Evolutionary conservation across 2,797 vertebrate species (phyloP), one percentile per base, ranked within the genome.

Genomic region (Acrossocheilus wenchowensis): DNA sequence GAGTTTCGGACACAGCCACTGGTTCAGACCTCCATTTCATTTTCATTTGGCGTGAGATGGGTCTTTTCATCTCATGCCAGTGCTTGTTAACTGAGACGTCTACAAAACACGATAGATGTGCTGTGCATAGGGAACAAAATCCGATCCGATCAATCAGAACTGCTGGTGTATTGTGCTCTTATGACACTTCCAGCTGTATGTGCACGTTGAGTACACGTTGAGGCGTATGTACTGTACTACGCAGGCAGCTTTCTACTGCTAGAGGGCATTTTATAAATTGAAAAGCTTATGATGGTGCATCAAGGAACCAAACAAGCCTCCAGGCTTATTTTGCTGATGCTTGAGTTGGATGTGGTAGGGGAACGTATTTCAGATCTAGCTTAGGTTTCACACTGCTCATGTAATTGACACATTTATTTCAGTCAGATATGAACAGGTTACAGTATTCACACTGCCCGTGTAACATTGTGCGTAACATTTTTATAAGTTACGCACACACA

Each of bases 81-180:
- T 17, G 34, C 66, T 72, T 82, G 68, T 52, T 72, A 71, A 72
- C 68, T 39, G 34, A 82, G 66, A 57, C 8, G 50, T 21, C 21
- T 39, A 54, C 81, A 82, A 52, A 69, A 71, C 80, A 52, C n/a
- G 21, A 39, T n/a, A n/a, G 66, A 36, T 36, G 45, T 69, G 17
- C 66, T 54, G 66, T 57, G 83, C 75, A 85, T 15, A 72, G 66
- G 83, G 75, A 85, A 39, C 41, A 62, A 45, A 84, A 39, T 5
- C n/a, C 1, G 17, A 74, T 83, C 39, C 2, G 17, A 74, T 83
- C 39, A 62, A 52, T 84, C 43, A 39, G 43, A 39, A 41, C 74
- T 26, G 78, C 26, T 66, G 60, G 14, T 77, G 15, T 41, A 41
- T 19, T 77, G 82, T 36, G 15, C 80, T 82, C 64, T 71, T 71